phyloP scores from a whole-genome alignment of 2,888 invertebrate species.

The Heliconius cydno region DNA sequence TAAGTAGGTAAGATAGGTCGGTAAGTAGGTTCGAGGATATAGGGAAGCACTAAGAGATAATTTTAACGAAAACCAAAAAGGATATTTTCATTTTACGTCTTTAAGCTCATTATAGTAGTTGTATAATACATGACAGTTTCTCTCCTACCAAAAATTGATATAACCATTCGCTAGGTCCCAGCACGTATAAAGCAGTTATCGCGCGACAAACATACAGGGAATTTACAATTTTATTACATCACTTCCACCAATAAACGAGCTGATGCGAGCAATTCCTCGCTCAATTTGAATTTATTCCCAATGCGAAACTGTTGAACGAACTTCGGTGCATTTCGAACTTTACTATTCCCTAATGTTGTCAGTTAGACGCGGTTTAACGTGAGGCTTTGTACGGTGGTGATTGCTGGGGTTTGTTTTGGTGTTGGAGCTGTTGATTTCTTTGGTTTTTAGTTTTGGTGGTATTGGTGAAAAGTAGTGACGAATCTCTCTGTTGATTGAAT shows the following conservation, averaged over 20 bases:
- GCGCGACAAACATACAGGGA: constrained; percentile 23
- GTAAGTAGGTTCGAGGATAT: too few relatives aligned
- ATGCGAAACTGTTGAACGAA: constrained; percentile 49
- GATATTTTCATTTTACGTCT: background rate
- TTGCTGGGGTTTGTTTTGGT: constrained; percentile 12
- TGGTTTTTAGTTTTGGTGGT: background rate
- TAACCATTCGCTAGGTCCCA: background rate
- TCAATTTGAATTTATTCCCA: constrained; percentile 63
- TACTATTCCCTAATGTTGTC: constrained; percentile 50
- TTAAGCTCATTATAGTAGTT: background rate
- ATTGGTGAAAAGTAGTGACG: background rate
- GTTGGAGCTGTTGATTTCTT: background rate
- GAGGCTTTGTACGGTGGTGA: constrained; percentile 17
- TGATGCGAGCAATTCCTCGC: constrained; percentile 53
- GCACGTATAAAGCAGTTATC: background rate
- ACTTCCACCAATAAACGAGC: constrained; percentile 34
- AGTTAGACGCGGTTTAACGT: constrained; percentile 44
- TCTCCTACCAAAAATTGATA: background rate
- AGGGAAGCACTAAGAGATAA: too few relatives aligned
- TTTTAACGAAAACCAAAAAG: too few relatives aligned
- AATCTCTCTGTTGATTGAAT: background rate
- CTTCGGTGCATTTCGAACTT: constrained; percentile 51
- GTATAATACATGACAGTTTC: background rate
- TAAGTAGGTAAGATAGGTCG: too few relatives aligned
- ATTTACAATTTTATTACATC: constrained; percentile 30